phyloP scores from a whole-genome alignment of 1,140 invertebrate genomes.

The Monochamus saltuarius region DNA sequence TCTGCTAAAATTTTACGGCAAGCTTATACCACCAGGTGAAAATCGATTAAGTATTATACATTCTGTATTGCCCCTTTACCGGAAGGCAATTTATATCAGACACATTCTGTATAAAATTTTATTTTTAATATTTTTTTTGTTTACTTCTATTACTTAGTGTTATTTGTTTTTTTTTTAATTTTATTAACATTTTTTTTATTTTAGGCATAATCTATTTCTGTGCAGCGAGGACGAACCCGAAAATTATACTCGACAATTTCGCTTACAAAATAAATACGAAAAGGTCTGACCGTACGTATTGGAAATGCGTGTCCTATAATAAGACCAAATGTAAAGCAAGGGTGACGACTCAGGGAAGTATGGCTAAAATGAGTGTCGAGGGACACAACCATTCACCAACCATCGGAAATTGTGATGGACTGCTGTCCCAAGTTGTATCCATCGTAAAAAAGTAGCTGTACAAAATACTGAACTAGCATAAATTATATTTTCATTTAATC shows the following conservation, averaged over 20 bases:
- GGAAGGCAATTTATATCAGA: no score
- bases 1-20: no score
- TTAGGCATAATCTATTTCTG: constrained; percentile 35
- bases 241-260: constrained; percentile 35
- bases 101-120: no score
- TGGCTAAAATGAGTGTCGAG: constrained; percentile 26
- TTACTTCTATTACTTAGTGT: constrained; percentile 1
- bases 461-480: no score
- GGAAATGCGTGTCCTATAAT: constrained; percentile 36
- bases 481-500: no score
- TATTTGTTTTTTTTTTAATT: no score
- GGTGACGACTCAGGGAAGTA: constrained; percentile 25
- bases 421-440: constrained; percentile 17
- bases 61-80: no score
- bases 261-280: constrained; percentile 26
- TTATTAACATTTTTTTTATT: constrained; percentile 7
- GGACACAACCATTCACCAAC: constrained; percentile 36
- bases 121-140: no score
- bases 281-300: constrained; percentile 29
- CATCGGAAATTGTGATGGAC: constrained; percentile 21
- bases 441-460: neutral
- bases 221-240: constrained; percentile 34
- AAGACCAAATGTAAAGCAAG: constrained; percentile 34
- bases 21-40: no score
- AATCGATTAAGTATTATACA: no score